These are phyloP conservation scores for Trisateles emortualis DNA, from an alignment of 2,888 invertebrate genomes.

Conservation along the genomic window DNA sequence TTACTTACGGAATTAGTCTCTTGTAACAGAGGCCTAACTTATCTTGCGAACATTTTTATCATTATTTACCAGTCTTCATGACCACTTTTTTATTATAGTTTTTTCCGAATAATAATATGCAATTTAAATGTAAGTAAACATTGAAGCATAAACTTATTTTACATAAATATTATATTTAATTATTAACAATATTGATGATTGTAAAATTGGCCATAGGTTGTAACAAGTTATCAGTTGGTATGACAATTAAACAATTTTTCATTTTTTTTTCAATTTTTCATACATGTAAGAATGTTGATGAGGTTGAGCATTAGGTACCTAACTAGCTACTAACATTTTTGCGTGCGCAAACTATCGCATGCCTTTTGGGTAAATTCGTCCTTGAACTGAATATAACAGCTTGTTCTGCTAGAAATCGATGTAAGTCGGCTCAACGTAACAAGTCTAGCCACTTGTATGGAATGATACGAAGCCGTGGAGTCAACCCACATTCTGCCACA, in stretches of 20 bases:
- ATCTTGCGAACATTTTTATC: conserved; percentile 76
- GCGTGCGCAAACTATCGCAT: conserved; percentile 29
- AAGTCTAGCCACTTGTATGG: conserved; percentile 27
- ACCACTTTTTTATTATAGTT: conserved; percentile 77
- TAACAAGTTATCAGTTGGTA: conserved; percentile 86
- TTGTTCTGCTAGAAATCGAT: conserved; percentile 55
- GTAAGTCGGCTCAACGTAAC: conserved; percentile 28
- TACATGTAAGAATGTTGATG: conserved; percentile 5
- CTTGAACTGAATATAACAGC: conserved; percentile 50
- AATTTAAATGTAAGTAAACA: conserved; percentile 86
- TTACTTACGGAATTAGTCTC: conserved; percentile 33
- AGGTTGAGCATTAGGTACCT: conserved; percentile 23
- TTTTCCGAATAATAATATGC: conserved; percentile 84
- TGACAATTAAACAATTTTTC: conserved; percentile 87
- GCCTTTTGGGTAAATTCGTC: conserved; percentile 39
- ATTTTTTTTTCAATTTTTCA: conserved; percentile 78
- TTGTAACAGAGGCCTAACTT: conserved; percentile 59
- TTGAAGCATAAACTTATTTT: conserved; percentile 86
- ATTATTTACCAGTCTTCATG: conserved; percentile 78
- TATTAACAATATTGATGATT: conserved; percentile 86
- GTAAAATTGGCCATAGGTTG: conserved; percentile 87
- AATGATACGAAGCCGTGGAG: conserved; percentile 31
- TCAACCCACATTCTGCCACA: conserved; percentile 35
- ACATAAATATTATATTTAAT: conserved; percentile 87
- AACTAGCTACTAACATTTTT: no score